Conservation (phyloP, 2,113 vertebrate species). For the Pristiophorus japonicus region DNA sequence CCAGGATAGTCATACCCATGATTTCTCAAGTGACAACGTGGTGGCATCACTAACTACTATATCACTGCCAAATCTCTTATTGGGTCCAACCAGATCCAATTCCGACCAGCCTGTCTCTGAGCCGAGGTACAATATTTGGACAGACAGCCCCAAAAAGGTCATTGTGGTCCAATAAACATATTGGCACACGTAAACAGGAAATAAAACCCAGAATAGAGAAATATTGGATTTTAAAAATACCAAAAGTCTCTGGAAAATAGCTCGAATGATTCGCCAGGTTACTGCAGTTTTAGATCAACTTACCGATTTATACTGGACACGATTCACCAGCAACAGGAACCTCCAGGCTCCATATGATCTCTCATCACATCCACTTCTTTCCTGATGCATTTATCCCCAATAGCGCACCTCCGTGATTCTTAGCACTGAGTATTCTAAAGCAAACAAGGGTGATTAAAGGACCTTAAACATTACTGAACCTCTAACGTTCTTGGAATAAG, state of each 20-base stretch:
- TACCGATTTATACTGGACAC: neutral
- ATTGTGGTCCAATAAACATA: neutral
- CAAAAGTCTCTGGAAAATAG: neutral
- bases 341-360: conserved; percentile 5
- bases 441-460: neutral
- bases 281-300: neutral
- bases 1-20: neutral
- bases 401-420: neutral
- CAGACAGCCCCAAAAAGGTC: neutral
- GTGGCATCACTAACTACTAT: neutral
- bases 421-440: neutral
- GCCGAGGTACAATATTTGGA: neutral
- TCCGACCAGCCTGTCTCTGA: neutral
- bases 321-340: neutral
- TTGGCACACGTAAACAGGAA: neutral
- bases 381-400: neutral
- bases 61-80: neutral
- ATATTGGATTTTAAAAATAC: neutral
- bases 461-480: neutral
- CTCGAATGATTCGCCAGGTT: neutral
- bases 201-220: neutral
- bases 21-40: neutral
- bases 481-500: neutral
- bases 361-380: neutral
- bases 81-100: neutral